These are phyloP conservation scores for Physocephala rufipes DNA, from an alignment of 2,888 invertebrate genomes.

Conservation along the genomic window DNA sequence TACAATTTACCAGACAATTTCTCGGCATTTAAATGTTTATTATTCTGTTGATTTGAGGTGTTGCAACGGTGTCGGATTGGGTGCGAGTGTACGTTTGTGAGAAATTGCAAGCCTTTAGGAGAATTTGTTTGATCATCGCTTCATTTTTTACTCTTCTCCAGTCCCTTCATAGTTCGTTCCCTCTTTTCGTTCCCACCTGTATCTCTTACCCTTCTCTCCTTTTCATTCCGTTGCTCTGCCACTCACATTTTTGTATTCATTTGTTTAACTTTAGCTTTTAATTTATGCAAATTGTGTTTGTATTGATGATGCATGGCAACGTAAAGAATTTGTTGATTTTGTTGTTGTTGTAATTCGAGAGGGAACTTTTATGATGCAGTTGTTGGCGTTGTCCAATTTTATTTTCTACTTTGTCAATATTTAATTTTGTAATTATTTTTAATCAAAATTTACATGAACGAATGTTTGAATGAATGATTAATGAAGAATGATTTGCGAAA, in stretches of 20 bases:
- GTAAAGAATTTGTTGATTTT: neutral
- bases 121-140: neutral
- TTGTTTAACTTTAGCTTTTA: slow-evolving; percentile 26
- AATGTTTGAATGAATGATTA: slow-evolving; percentile 4
- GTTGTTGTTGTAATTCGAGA: slow-evolving; percentile 13
- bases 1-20: too few relatives aligned
- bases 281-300: slow-evolving; percentile 33
- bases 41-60: neutral
- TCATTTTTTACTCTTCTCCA: neutral
- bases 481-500: neutral
- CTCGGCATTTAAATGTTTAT: too few relatives aligned
- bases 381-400: neutral
- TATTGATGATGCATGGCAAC: slow-evolving; percentile 4
- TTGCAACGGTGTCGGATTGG: neutral
- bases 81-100: neutral
- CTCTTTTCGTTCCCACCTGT: neutral
- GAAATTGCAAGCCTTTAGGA: too few relatives aligned
- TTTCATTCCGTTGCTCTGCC: neutral
- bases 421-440: slow-evolving; percentile 27
- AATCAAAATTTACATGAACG: slow-evolving; percentile 13
- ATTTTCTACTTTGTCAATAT: neutral
- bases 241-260: neutral
- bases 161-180: neutral
- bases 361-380: neutral
- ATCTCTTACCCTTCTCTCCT: neutral